Conservation (phyloP, 1,140 invertebrate genomes). For the Apis dorsata region DNA sequence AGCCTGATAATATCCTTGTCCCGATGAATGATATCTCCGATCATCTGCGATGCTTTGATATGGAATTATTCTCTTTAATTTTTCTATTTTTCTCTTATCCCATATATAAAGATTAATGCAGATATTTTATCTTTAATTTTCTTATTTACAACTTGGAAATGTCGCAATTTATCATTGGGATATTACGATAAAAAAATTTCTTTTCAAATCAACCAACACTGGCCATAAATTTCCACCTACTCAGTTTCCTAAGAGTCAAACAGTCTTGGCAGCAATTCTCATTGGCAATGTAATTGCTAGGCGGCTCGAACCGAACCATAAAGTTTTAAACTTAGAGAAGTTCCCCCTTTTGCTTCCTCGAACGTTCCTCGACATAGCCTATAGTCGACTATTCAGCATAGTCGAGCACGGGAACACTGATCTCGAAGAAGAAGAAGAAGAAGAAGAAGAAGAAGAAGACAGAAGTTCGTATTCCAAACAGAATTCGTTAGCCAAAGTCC, state of each 20-base stretch:
- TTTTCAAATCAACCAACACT: slow-evolving; percentile 22
- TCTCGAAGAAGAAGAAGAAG: not conserved
- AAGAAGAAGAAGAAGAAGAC: not conserved
- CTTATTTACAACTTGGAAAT: no score
- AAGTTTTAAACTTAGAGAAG: slow-evolving; percentile 63
- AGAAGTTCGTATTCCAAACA: slow-evolving; percentile 13
- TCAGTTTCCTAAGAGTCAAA: slow-evolving; percentile 69
- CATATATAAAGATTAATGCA: no score
- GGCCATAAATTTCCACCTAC: slow-evolving; percentile 64
- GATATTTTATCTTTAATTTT: no score
- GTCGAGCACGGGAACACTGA: slow-evolving; percentile 1
- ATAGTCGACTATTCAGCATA: slow-evolving; percentile 26
- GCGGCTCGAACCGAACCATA: slow-evolving; percentile 44
- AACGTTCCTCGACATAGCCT: slow-evolving; percentile 6
- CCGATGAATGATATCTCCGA: not conserved
- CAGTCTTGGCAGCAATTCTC: slow-evolving; percentile 67
- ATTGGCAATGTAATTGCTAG: slow-evolving; percentile 70
- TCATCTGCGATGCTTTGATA: not conserved
- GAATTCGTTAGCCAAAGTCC: not conserved
- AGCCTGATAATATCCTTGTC: slow-evolving; percentile 31
- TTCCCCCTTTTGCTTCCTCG: slow-evolving; percentile 24
- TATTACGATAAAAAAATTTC: no score
- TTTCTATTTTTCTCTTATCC: no score
- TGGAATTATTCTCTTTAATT: no score
- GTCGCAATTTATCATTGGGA: no score